Base-by-base conservation (phyloP, 2,797 vertebrate genomes). In the Macrochelys suwanniensis region DNA sequence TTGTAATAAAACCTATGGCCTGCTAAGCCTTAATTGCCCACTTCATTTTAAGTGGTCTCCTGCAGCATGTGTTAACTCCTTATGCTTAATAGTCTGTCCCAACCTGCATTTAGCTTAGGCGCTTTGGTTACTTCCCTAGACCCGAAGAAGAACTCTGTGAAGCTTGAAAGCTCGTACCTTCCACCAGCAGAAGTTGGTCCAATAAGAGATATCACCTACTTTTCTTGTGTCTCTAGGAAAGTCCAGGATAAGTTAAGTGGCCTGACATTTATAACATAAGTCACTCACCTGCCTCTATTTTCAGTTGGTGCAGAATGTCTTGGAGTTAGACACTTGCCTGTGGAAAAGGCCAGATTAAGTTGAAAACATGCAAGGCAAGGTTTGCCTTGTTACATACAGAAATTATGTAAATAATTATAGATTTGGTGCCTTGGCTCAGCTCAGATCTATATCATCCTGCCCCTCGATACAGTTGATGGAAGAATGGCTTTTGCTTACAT, bases 381-480 rank as follows among this genome's bases (percentile, higher is more conserved):
- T 96, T 97, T 95, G 94, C 80, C 95, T 97, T 71, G 51, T 54
- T 71, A 71, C 61, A 74, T 50, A 25, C 92, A 96, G 96, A 95
- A 89, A 74, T 88, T 88, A 85, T 79, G 93, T 92, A 47, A 84
- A 65, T 95, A 94, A 90, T 92, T 87, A 92, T 65, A 89, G 91
- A 85, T 91, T 61, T 0, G 1, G 84, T 84, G 47, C 80, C 84
- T 82, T 84, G 93, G 94, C 87, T 31, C 77, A 92, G 94, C 93
- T 91, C 56, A 61, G 95, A 96, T 91, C 82, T 89, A 59, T 85
- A 88, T 88, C 89, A 49, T 79, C 84, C 59, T 77, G 59, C n/a
- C 82, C 33, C 87, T 96, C 93, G 95, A 95, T 95, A 96, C 94
- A 94, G 89, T 87, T 96, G 93, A 94, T 94, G 95, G 37, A 90